Evolutionary conservation across 2,888 invertebrate species (phyloP).

Genomic region (Homarus gammarus): DNA sequence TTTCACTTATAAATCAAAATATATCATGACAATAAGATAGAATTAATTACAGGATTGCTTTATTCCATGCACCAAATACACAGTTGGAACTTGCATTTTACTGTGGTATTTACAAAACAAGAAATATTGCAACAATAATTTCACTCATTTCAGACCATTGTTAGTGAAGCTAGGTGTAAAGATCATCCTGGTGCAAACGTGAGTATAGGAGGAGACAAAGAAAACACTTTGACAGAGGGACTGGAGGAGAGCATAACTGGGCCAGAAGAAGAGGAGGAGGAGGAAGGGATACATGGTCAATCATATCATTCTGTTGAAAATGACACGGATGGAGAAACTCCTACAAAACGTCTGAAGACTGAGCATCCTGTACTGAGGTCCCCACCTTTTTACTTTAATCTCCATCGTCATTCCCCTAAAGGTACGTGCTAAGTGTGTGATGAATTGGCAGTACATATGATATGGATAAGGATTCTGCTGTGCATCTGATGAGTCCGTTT

Average conservation of each 20-base stretch:
- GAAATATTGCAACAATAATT: too few relatives aligned
- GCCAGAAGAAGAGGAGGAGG: constrained; percentile 48
- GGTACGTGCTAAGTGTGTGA: constrained; percentile 52
- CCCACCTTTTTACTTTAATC: constrained; percentile 78
- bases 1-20: too few relatives aligned
- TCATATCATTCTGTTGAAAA: constrained; percentile 20
- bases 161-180: constrained; percentile 45
- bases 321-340: constrained; percentile 38
- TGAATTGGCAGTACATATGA: not conserved
- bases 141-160: constrained; percentile 40
- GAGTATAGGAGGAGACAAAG: constrained; percentile 44
- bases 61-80: too few relatives aligned
- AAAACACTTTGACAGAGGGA: constrained; percentile 61
- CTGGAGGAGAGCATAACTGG: constrained; percentile 18
- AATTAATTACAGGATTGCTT: too few relatives aligned
- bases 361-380: constrained; percentile 52
- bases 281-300: constrained; percentile 35
- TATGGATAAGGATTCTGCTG: not conserved
- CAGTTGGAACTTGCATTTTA: too few relatives aligned
- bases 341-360: constrained; percentile 46
- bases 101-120: too few relatives aligned
- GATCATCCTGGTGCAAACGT: constrained; percentile 14
- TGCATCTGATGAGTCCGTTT: too few relatives aligned
- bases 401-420: constrained; percentile 77
- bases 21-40: too few relatives aligned